These are phyloP conservation scores for Anneissia japonica DNA, from an alignment of 35 echinoderm and acorn worm species.

Conservation along the genomic window DNA sequence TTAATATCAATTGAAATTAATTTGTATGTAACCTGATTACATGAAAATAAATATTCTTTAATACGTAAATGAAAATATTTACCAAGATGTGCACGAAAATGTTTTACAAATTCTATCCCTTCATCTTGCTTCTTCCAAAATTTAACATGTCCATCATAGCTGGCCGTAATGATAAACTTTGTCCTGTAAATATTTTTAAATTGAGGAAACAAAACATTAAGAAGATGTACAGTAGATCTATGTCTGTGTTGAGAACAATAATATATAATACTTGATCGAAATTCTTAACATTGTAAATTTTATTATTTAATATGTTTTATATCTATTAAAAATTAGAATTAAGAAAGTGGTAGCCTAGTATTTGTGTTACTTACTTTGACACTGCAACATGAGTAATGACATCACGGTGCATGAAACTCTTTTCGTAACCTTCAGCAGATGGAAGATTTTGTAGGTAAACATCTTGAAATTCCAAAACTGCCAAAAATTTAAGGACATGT, in stretches of 20 bases:
- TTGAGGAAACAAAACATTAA: neutral
- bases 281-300: neutral
- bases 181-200: conserved; percentile 29
- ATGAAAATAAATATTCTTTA: too few relatives aligned
- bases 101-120: conserved; percentile 98
- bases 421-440: conserved; percentile 78
- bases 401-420: conserved; percentile 91
- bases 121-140: conserved; percentile 92
- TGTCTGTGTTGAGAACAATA: too few relatives aligned
- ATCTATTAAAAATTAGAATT: neutral
- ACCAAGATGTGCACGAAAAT: conserved; percentile 97
- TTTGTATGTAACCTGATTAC: too few relatives aligned
- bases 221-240: too few relatives aligned
- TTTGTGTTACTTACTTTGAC: conserved; percentile 71
- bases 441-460: conserved; percentile 75
- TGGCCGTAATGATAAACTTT: conserved; percentile 86
- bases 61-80: too few relatives aligned
- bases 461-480: conserved; percentile 85
- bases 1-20: too few relatives aligned
- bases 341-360: neutral
- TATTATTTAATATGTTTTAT: neutral
- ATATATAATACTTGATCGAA: neutral
- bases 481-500: conserved; percentile 11
- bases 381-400: conserved; percentile 77
- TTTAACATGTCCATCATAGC: conserved; percentile 92